Evolutionary conservation across 2,888 invertebrate genomes (phyloP).

Genomic region (Rhorus exstirpatorius): DNA sequence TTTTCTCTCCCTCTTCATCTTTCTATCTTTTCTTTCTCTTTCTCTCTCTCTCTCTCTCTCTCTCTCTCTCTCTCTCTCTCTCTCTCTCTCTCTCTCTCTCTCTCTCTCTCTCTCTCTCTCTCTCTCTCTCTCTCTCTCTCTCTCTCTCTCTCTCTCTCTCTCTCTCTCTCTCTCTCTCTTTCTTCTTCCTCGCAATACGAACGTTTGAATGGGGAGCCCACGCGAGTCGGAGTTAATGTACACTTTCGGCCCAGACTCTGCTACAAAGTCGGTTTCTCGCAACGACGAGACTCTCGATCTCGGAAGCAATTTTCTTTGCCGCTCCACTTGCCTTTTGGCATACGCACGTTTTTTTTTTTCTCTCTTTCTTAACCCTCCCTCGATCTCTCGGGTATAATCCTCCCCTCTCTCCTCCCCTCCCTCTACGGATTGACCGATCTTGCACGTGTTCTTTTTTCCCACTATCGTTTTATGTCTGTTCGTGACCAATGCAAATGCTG

Average conservation of each 20-base stretch:
- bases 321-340: conserved; percentile 58
- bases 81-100: conserved; percentile 51
- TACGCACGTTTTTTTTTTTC: conserved; percentile 46
- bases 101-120: conserved; percentile 39
- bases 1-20: conserved; percentile 37
- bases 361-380: not conserved
- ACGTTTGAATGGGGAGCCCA: conserved; percentile 48
- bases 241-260: conserved; percentile 43
- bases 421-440: not conserved
- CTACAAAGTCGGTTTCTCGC: conserved; percentile 10
- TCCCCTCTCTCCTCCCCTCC: not conserved
- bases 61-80: conserved; percentile 33
- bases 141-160: conserved; percentile 39
- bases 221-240: conserved; percentile 51
- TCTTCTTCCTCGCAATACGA: conserved; percentile 44
- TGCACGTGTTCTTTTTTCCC: not conserved
- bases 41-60: conserved; percentile 38
- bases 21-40: conserved; percentile 31
- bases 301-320: conserved; percentile 66
- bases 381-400: conserved; percentile 1
- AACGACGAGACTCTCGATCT: conserved; percentile 51
- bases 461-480: not conserved
- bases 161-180: conserved; percentile 17
- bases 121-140: conserved; percentile 1
- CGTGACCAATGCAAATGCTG: not conserved